Conservation (phyloP, 92 coral and sea anemone species). For the Porites cylindrica region DNA sequence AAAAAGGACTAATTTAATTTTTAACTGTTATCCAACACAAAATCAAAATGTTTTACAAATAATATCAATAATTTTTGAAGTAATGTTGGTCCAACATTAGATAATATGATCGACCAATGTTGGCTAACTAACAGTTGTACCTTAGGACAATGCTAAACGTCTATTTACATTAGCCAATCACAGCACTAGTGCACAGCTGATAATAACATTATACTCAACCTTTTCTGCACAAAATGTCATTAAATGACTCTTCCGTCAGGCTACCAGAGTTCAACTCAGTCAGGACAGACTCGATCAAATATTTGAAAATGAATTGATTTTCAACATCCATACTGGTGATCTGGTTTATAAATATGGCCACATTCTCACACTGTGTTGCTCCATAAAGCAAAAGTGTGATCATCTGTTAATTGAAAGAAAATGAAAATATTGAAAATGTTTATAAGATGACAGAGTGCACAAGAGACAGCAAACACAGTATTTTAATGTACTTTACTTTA, state of each 20-base stretch:
- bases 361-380: conserved; percentile 91
- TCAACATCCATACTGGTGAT: conserved; percentile 78
- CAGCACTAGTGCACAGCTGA: no score
- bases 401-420: conserved; percentile 57
- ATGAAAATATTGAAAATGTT: no score
- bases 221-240: conserved; percentile 15
- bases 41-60: no score
- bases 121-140: neutral
- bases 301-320: conserved; percentile 82
- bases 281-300: conserved; percentile 84
- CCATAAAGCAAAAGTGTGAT: conserved; percentile 83
- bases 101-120: neutral
- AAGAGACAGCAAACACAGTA: no score
- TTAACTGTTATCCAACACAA: no score
- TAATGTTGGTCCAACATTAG: no score
- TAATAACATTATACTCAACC: neutral
- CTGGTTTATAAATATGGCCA: conserved; percentile 70
- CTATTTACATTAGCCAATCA: no score
- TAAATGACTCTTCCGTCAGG: conserved; percentile 45
- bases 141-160: neutral
- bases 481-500: no score
- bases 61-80: no score
- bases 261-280: conserved; percentile 61
- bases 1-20: no score
- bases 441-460: no score